These are phyloP conservation scores for Poeciliopsis turneri DNA, from an alignment of 2,797 vertebrate species.

Conservation along the genomic window DNA sequence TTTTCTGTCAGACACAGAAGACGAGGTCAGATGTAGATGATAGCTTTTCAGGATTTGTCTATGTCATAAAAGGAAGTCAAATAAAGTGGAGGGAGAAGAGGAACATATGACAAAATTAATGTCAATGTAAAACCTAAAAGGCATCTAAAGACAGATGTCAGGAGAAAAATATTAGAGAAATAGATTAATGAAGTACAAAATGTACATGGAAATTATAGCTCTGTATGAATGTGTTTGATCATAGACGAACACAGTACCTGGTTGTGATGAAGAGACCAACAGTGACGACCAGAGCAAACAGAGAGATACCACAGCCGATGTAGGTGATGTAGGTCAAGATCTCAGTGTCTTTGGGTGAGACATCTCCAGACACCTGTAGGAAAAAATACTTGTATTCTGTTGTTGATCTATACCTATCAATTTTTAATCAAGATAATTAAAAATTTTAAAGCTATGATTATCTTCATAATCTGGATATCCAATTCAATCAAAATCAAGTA, in stretches of 20 bases:
- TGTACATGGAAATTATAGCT: neutral
- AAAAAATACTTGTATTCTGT: neutral
- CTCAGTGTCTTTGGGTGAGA: neutral
- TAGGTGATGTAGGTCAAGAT: conserved; percentile 42
- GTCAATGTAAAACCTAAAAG: neutral
- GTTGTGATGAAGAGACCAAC: conserved; percentile 55
- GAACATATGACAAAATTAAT: neutral
- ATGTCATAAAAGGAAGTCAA: neutral
- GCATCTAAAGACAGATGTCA: neutral
- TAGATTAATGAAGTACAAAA: neutral
- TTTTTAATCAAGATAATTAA: no score
- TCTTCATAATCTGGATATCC: conserved; percentile 28
- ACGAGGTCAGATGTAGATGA: neutral
- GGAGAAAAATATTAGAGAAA: neutral
- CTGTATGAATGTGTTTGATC: neutral
- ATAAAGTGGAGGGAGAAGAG: neutral
- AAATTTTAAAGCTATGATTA: neutral
- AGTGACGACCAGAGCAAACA: conserved; percentile 36
- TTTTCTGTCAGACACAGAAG: conserved; percentile 35
- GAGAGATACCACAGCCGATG: conserved; percentile 58
- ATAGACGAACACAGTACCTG: conserved; percentile 27
- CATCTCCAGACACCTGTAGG: conserved; percentile 18
- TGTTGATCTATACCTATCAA: neutral
- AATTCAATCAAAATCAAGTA: conserved; percentile 7
- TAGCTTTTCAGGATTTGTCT: neutral